Evolutionary conservation across 2,113 vertebrate genomes (phyloP), one percentile per base, ranked within the genome.

Genomic region (Epinephelus moara): DNA sequence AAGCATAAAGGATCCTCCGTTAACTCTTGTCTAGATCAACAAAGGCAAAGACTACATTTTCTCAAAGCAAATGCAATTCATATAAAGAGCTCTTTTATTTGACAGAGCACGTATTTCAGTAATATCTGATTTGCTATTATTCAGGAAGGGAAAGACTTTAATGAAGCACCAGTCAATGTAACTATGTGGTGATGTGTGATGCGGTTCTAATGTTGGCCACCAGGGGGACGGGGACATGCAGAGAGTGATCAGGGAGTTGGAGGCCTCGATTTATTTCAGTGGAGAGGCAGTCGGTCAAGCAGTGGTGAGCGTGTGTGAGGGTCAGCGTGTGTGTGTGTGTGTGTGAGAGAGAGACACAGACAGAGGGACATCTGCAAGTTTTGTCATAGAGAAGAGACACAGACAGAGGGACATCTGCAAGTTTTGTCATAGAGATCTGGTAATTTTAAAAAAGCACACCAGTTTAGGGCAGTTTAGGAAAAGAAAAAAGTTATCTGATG

Each of bases 141-240:
- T 17, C 42, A 6, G 4, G 14, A 78, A 78, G 59, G 1, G 71
- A 55, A 70, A 55, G 0, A 52, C 1, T 40, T 50, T 4, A 49
- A 13, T 71, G 19, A 25, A 12, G n/a, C 17, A 60, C 9, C 23
- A 27, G 55, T 8, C 1, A 47, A 47, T 72, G 13, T 25, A 57
- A 57, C 3, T 27, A 69, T 27, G 40, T 27, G 17, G 17, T 52
- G 18, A n/a, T n/a, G 33, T 61, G 21, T 27, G 21, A 0, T 84
- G 86, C 71, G 14, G 60, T 93, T 88, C 57, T 66, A 14, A 64
- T 49, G 18, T 18, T 85, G 81, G 40, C 90, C 93, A 93, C 89
- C 60, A 94, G 93, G 88, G 91, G 93, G 92, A 87, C n/a, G 4
- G 12, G 21, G 21, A 42, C 40, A 75, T 82, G 75, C 60, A 81